Conservation (phyloP, 2,797 vertebrate genomes). For the Pseudochirops cupreus region DNA sequence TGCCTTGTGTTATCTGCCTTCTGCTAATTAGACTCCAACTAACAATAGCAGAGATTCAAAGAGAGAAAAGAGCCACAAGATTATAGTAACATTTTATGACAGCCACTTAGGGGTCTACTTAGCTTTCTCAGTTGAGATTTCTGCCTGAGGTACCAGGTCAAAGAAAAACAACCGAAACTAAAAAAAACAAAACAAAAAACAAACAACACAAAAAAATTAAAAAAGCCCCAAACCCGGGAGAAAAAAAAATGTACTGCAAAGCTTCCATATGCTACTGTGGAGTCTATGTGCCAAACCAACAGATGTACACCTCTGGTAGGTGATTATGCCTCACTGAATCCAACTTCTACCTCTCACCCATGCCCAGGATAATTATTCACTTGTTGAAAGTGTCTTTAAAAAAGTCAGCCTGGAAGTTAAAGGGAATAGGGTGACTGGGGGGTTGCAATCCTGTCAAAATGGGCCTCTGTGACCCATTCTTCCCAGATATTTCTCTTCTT, state of each 20-base stretch:
- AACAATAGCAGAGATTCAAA: slow-evolving; percentile 73
- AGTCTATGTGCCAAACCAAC: background rate
- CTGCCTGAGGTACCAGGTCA: background rate
- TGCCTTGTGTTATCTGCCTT: slow-evolving; percentile 75
- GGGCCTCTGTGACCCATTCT: background rate
- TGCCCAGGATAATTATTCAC: background rate
- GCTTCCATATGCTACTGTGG: background rate
- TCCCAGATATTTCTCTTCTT: background rate
- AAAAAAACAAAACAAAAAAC: background rate
- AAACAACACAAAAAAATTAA: too few species aligned
- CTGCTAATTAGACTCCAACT: slow-evolving; percentile 82
- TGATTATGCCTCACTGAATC: background rate
- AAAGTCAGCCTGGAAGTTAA: background rate
- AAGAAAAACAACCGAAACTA: background rate
- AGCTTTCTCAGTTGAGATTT: slow-evolving; percentile 13
- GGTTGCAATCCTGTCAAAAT: background rate
- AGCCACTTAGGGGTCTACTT: background rate
- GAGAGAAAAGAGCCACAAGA: slow-evolving; percentile 13
- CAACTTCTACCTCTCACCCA: background rate
- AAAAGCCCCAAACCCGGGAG: background rate
- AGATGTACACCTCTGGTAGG: background rate
- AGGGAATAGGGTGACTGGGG: background rate
- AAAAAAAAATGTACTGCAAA: background rate
- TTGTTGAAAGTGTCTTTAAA: background rate
- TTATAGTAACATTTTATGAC: slow-evolving; percentile 23